Percentiles rank a stretch among this genome's conserved stretches.
Conservation (phyloP, 2,888 invertebrate species). For the Scaptomyza flava region DNA sequence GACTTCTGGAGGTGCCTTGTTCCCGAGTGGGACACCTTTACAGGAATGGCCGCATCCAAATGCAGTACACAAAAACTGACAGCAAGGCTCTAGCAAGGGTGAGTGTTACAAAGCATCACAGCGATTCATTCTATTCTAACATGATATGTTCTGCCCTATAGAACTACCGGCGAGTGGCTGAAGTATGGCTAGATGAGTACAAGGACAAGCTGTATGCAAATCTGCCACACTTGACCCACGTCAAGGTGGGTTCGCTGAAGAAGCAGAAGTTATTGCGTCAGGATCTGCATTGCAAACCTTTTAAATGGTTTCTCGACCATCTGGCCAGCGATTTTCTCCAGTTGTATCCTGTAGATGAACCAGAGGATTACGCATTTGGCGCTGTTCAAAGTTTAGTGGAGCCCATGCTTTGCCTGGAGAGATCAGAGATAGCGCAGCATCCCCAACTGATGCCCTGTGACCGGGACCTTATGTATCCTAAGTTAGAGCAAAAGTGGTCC, state of each 20-base stretch:
- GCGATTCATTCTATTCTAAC: background rate
- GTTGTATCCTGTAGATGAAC: conserved; percentile 95
- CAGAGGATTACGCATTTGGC: conserved; percentile 91
- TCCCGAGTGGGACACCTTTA: conserved; percentile 96
- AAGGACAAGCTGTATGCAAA: conserved; percentile 93
- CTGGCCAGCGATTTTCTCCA: conserved; percentile 94
- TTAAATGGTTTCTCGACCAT: conserved; percentile 97
- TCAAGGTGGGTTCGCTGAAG: conserved; percentile 92
- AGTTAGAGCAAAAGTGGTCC: conserved; percentile 74
- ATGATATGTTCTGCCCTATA: conserved; percentile 75
- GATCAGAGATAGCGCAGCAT: conserved; percentile 83
- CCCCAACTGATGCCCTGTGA: conserved; percentile 70
- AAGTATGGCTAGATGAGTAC: conserved; percentile 99
- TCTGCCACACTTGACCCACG: conserved; percentile 88
- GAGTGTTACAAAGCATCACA: background rate
- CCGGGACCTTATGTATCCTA: conserved; percentile 68
- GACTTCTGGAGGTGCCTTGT: conserved; percentile 95
- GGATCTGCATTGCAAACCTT: conserved; percentile 92
- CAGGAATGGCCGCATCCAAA: conserved; percentile 92
- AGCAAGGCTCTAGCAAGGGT: conserved; percentile 86
- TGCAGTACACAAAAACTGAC: conserved; percentile 94
- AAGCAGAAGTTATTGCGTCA: conserved; percentile 90
- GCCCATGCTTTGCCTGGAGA: conserved; percentile 89
- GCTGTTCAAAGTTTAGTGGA: conserved; percentile 88
- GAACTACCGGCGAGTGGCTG: conserved; percentile 96